Evolutionary conservation across 2,797 vertebrate genomes (phyloP), one percentile per base, ranked within the genome.

Genomic region (Neostethus bicornis): DNA sequence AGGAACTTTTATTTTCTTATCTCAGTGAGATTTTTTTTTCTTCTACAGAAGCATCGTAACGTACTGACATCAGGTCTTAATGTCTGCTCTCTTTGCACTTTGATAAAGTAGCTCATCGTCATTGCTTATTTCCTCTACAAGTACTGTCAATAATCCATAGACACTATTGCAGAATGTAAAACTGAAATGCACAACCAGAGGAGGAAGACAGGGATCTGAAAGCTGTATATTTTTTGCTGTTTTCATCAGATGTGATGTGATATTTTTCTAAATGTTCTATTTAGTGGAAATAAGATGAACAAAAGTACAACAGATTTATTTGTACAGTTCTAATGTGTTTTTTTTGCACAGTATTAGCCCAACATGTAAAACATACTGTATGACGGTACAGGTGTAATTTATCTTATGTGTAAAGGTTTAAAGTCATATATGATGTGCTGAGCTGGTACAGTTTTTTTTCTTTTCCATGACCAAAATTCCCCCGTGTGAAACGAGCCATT

Each of bases 341-440:
- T 88, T 81, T 88, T 89, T 89, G 88, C 91, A 87, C 92, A 93
- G 93, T 93, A 91, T 94, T 93, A 81, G 79, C 78, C 89, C 83
- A 66, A 79, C 86, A 66, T 83, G 81, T 87, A 69, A 24, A n/a
- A 28, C 88, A 86, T 84, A 75, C 85, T 85, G 75, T 82, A 62
- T 73, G 66, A 65, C 80, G 52, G 86, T 85, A 78, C 72, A 81
- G 73, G 87, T 58, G 71, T 86, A 77, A 85, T 76, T 84, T 80
- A 81, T 84, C 67, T 77, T 52, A 70, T 75, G 79, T 85, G 44
- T 83, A 70, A 73, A 66, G 37, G 62, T 80, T 80, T 66, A 7
- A 67, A 49, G 50, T 83, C 78, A 44, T 74, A 64, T 90, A 86
- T 87, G 59, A 85, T 71, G 73, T 87, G 73, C 73, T 79, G 71